A percentile compares a stretch with the other conserved stretches of the same genome.
phyloP scores from a whole-genome alignment of 2,888 invertebrate species.

The Acleris cristana region DNA sequence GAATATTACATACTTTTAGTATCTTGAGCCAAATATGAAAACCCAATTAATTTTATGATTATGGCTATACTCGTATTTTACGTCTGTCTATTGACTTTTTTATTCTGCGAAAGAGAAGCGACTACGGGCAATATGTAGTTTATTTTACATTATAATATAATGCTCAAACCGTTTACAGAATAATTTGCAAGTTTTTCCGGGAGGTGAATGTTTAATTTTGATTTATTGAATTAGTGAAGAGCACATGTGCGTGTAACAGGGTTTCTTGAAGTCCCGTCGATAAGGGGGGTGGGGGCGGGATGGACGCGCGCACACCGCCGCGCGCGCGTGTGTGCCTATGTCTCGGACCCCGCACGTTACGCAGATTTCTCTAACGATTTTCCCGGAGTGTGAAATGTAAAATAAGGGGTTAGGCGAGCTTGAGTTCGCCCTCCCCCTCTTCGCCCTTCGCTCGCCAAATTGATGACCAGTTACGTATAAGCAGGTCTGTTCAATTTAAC shows the following conservation, averaged over 20 bases:
- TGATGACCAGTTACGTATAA: slow-evolving; percentile 77
- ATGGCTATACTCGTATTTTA: too few relatives aligned
- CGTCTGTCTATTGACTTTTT: too few relatives aligned
- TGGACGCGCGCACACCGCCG: slow-evolving; percentile 58
- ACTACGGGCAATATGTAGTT: too few relatives aligned
- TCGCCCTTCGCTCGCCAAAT: slow-evolving; percentile 69
- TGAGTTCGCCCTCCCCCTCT: slow-evolving; percentile 58
- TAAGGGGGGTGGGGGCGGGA: slow-evolving; percentile 62
- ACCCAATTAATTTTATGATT: too few relatives aligned
- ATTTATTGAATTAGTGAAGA: slow-evolving; percentile 69
- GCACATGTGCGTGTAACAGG: slow-evolving; percentile 70
- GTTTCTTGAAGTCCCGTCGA: slow-evolving; percentile 83
- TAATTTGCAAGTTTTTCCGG: not conserved
- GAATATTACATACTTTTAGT: too few relatives aligned
- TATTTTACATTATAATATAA: too few relatives aligned
- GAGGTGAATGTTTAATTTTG: slow-evolving; percentile 45
- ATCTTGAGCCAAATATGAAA: too few relatives aligned
- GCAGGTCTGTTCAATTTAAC: slow-evolving; percentile 82
- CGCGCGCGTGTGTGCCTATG: slow-evolving; percentile 67
- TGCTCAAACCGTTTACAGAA: too few relatives aligned
- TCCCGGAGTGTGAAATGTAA: slow-evolving; percentile 84
- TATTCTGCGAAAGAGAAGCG: too few relatives aligned
- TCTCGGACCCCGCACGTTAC: slow-evolving; percentile 82
- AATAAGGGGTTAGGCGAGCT: slow-evolving; percentile 83
- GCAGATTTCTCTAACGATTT: slow-evolving; percentile 85